Evolutionary conservation across 2,888 invertebrate species (phyloP), one percentile per base, ranked within the genome.

Genomic region (Tanypteryx hageni): DNA sequence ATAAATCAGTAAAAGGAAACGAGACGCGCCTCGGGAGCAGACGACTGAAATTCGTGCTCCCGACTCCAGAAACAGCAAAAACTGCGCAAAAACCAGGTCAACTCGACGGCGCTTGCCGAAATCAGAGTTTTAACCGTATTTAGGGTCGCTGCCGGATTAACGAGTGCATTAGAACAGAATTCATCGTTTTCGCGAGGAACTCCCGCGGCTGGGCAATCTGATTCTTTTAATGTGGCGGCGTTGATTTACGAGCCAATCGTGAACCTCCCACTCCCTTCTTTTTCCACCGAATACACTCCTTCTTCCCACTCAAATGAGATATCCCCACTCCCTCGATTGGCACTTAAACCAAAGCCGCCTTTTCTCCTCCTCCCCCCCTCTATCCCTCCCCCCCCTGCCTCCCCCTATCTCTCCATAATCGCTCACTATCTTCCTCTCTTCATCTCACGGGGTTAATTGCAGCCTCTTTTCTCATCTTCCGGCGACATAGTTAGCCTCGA

Each of bases 361-460:
- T 22, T 9, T 68, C 68, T 18, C 68, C 68, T 22, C 18, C n/a
- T 18, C 27, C 31, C 27, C 27, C 9, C 31, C 8, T 82, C 82
- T 16, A 13, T 13, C 82, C 44, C 82, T 14, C 44, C 0, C 10
- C 8, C 13, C 13, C 16, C 64, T 4, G 1, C 44, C 44, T 5
- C 44, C 44, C 44, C 44, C 5, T 5, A 44, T 44, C 44, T 5
- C 76, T 27, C 76, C 76, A 76, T 76, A 76, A 76, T 76, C 76
- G 27, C 76, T 44, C 44, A 44, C 44, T 44, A 44, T 44, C 44
- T 44, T 44, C 44, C 44, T 44, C 44, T 76, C 76, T 76, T 76
- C 76, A 76, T 76, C 27, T 76, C 76, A 27, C 68, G n/a, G 68
- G 68, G 68, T 68, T 76, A 76, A 76, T 76, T 76, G 76, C 76